Evolutionary conservation across 2,888 invertebrate species (phyloP).

Genomic region (Caenorhabditis sp.): DNA sequence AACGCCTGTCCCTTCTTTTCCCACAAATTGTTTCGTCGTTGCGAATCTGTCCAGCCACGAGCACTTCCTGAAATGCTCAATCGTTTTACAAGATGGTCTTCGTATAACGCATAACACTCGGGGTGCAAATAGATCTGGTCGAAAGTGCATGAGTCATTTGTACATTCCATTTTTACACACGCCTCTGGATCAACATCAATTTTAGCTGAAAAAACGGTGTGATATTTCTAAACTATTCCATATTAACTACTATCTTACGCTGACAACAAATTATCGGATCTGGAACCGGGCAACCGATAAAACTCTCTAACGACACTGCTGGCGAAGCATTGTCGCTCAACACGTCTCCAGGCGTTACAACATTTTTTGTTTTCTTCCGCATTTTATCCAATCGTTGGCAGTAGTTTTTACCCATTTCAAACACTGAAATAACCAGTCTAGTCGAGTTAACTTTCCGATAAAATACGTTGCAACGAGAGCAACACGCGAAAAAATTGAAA

Average conservation of each 20-base stretch:
- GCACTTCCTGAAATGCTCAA: conserved; percentile 53
- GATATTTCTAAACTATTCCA: neutral
- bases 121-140: conserved; percentile 41
- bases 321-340: neutral
- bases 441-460: neutral
- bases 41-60: conserved; percentile 61
- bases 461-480: too few relatives aligned
- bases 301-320: neutral
- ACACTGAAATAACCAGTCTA: neutral
- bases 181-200: conserved; percentile 12
- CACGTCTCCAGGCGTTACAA: neutral
- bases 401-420: neutral
- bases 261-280: conserved; percentile 36
- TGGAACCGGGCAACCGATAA: conserved; percentile 42
- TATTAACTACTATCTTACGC: conserved; percentile 1
- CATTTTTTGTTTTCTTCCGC: neutral
- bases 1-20: conserved; percentile 58
- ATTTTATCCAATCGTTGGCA: conserved; percentile 2
- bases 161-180: conserved; percentile 55
- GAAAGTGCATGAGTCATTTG: conserved; percentile 50
- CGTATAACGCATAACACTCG: conserved; percentile 50
- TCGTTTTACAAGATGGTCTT: conserved; percentile 51
- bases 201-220: conserved; percentile 20
- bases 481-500: too few relatives aligned
- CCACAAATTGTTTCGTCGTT: conserved; percentile 59